Evolutionary conservation across 1,140 invertebrate genomes (phyloP).

Genomic region (Manduca sexta): DNA sequence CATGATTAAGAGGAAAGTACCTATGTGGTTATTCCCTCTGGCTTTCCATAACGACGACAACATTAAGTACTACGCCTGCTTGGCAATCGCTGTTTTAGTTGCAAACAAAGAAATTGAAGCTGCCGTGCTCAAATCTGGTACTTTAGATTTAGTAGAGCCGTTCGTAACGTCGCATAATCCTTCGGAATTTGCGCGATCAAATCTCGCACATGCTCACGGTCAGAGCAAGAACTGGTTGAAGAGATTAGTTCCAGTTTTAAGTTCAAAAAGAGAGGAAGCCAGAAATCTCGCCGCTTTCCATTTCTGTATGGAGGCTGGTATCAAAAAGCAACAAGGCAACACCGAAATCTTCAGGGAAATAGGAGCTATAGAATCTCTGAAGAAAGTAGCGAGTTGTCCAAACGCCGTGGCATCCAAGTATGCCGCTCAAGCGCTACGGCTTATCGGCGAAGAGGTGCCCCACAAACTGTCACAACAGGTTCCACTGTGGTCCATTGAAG

Average conservation of each 20-base stretch:
- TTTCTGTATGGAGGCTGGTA: conserved; percentile 99
- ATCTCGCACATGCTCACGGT: conserved; percentile 94
- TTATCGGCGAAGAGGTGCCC: conserved; percentile 97
- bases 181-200: conserved; percentile 94
- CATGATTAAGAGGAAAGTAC: conserved; percentile 97
- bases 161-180: conserved; percentile 96
- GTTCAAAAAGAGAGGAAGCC: conserved; percentile 96
- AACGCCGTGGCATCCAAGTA: conserved; percentile 98
- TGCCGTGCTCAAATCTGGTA: conserved; percentile 95
- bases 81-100: conserved; percentile 96
- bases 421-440: conserved; percentile 93
- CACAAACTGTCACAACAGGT: conserved; percentile 98
- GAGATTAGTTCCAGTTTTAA: conserved; percentile 94
- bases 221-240: conserved; percentile 97
- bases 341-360: conserved; percentile 96
- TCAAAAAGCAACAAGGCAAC: conserved; percentile 97
- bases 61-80: conserved; percentile 98
- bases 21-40: conserved; percentile 98
- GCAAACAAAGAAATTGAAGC: conserved; percentile 99
- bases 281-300: conserved; percentile 98
- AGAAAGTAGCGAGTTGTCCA: conserved; percentile 97
- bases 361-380: conserved; percentile 95
- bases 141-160: conserved; percentile 95
- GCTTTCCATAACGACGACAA: conserved; percentile 98
- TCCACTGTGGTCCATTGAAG: conserved; percentile 96